Evolutionary conservation across 2,797 vertebrate species (phyloP), one percentile per base, ranked within the genome.

Genomic region (Emys orbicularis): DNA sequence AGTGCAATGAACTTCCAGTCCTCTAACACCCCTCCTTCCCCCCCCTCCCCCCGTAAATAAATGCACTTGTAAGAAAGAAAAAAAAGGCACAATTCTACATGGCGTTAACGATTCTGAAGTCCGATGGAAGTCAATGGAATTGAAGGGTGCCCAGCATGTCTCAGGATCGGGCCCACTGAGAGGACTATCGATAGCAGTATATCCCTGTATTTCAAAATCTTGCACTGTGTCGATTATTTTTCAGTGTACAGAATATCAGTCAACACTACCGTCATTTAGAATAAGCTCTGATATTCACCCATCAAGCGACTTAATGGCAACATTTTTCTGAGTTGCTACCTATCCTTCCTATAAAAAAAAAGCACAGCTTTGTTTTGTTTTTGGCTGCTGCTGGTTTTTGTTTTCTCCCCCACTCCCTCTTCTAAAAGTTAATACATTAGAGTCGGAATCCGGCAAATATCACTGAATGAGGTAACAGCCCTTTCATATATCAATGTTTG

Each of bases 401-500:
- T 44, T 76, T 44, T 25, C 79, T 82, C 83, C 76, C 44, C 83
- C 86, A 50, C 15, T 10, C 8, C 16, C 83, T 81, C 44, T 27
- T 83, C 47, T 41, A 72, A 23, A 72, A 72, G 68, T 86, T 50
- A 19, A 56, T 37, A 50, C 25, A 25, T 80, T 77, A 74, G 27
- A 90, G 47, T 2, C 52, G 56, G 79, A 87, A 90, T 89, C 86
- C 57, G 56, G 72, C 91, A 95, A 59, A 3, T 56, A 12, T 13
- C 65, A 77, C 80, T 87, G 85, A 57, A 54, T 88, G 44, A 72
- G 84, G 90, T 86, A 49, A 6, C 88, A 89, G 92, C 88, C 88
- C 86, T 96, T 96, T 89, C 88, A 94, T 96, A 93, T 86, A 97
- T 97, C 97, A 98, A 91, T 97, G 98, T 98, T 97, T 98, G 97